phyloP scores from a whole-genome alignment of 2,888 invertebrate genomes.

The Aphidoletes aphidimyza region DNA sequence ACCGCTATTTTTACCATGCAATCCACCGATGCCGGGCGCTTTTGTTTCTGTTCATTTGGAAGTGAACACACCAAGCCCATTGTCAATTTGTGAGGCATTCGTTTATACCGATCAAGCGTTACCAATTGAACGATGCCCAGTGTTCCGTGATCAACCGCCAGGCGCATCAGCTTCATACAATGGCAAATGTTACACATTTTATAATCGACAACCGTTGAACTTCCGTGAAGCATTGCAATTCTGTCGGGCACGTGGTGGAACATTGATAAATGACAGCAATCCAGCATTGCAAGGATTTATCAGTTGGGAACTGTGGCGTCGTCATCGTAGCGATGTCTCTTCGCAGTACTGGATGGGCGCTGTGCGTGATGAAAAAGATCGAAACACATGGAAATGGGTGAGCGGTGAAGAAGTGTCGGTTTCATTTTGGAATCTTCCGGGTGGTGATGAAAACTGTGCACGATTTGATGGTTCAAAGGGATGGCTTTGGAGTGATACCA shows the following conservation, averaged over 20 bases:
- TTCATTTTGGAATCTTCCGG: constrained; percentile 91
- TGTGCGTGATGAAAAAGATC: constrained; percentile 81
- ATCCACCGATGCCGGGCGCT: constrained; percentile 90
- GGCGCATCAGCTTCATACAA: constrained; percentile 94
- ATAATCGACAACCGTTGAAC: constrained; percentile 83
- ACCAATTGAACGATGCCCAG: constrained; percentile 91
- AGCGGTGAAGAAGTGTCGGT: constrained; percentile 88
- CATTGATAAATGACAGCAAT: constrained; percentile 90
- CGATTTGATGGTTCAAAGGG: constrained; percentile 92
- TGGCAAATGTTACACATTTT: constrained; percentile 94
- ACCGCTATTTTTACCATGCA: constrained; percentile 90
- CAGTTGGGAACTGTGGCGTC: constrained; percentile 92
- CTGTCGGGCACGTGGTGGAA: constrained; percentile 84
- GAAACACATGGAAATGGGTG: constrained; percentile 89
- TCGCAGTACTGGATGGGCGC: constrained; percentile 97
- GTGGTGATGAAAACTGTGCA: constrained; percentile 85
- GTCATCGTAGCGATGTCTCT: constrained; percentile 89
- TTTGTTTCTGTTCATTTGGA: constrained; percentile 93
- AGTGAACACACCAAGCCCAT: constrained; percentile 76
- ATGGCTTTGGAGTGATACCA: constrained; percentile 94
- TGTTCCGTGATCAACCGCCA: constrained; percentile 91
- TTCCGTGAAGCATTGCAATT: constrained; percentile 84
- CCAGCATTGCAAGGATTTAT: constrained; percentile 93
- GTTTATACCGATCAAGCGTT: constrained; percentile 92
- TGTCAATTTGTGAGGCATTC: constrained; percentile 92